Evolutionary conservation across 1,140 invertebrate species (phyloP).

Genomic region (Daktulosphaira vitifoliae): DNA sequence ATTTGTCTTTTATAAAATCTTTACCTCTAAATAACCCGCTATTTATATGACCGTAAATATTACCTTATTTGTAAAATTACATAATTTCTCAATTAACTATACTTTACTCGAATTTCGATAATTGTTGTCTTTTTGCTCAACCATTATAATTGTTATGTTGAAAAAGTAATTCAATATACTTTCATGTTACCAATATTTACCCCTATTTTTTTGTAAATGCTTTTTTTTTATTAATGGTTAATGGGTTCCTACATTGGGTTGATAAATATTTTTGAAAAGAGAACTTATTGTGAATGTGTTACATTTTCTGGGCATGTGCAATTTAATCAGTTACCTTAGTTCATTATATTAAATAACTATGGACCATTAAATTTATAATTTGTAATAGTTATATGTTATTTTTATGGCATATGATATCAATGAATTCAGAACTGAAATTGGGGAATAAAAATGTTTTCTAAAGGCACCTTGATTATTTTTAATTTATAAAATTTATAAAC

Average conservation of each 20-base stretch:
- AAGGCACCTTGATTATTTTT: too few species aligned
- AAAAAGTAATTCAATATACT: conserved; percentile 21
- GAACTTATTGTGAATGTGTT: not conserved
- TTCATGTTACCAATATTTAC: conserved; percentile 30
- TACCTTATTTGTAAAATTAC: too few species aligned
- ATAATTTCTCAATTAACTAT: too few species aligned
- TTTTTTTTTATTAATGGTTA: conserved; percentile 23
- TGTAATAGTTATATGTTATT: too few species aligned
- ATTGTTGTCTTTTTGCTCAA: conserved; percentile 31
- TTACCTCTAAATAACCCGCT: too few species aligned
- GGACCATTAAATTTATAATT: too few species aligned
- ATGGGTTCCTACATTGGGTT: conserved; percentile 30
- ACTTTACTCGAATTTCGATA: conserved; percentile 29
- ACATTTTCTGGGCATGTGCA: conserved; percentile 13
- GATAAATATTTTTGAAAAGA: conserved; percentile 22
- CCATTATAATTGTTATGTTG: conserved; percentile 27
- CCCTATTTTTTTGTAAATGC: conserved; percentile 19
- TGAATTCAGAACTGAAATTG: too few species aligned
- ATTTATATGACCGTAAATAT: too few species aligned
- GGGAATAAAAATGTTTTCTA: too few species aligned
- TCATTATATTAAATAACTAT: not conserved
- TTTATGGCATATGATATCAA: too few species aligned
- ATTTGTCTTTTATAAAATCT: too few species aligned
- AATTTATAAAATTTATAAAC: too few species aligned
- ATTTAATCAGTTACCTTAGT: conserved; percentile 31